These are phyloP conservation scores for Ictalurus punctatus DNA, from an alignment of 2,113 vertebrate genomes.

Conservation along the genomic window DNA sequence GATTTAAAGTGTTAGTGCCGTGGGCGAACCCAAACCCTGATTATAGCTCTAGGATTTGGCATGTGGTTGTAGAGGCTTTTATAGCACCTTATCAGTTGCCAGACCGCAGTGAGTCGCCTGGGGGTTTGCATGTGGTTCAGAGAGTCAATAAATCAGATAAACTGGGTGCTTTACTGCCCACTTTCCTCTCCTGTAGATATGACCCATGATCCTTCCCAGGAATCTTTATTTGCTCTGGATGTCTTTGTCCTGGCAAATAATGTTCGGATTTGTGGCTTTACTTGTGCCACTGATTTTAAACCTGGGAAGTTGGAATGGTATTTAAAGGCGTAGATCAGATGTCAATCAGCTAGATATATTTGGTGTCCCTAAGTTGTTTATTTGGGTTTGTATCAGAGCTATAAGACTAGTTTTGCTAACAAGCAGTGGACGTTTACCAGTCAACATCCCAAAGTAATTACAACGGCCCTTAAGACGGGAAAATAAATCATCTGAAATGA, in stretches of 20 bases:
- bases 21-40: not conserved
- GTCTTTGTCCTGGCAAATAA: not conserved
- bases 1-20: not conserved
- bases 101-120: conserved; percentile 1
- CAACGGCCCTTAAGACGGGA: not conserved
- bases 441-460: not conserved
- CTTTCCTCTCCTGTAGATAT: not conserved
- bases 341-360: not conserved
- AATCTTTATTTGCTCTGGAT: conserved; percentile 13
- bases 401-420: not conserved
- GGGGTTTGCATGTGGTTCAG: not conserved
- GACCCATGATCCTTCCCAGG: conserved; percentile 19
- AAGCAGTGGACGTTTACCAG: not conserved
- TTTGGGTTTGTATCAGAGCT: not conserved
- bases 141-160: conserved; percentile 13
- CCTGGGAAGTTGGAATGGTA: not conserved
- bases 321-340: not conserved
- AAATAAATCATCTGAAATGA: not conserved
- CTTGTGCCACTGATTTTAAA: not conserved
- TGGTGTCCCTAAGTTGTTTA: not conserved
- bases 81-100: conserved; percentile 13
- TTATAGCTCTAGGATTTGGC: conserved; percentile 1
- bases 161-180: conserved; percentile 3
- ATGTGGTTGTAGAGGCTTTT: not conserved
- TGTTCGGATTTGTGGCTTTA: not conserved